Base-by-base conservation (phyloP, 2,113 vertebrate species). In the Tachuris rubrigastra region DNA sequence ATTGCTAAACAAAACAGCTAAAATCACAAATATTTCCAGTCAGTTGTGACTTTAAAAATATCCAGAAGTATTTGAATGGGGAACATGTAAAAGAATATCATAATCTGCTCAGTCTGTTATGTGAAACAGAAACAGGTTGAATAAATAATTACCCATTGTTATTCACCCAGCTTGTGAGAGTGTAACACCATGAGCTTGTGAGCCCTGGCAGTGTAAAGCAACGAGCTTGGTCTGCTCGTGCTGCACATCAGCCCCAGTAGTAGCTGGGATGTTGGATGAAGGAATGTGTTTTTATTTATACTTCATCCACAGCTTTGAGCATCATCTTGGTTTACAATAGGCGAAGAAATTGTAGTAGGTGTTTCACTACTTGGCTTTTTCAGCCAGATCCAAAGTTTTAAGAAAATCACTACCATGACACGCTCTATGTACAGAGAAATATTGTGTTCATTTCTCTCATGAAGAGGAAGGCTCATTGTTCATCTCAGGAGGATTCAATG, bases 221-320 rank as follows among this genome's bases (percentile, higher is more conserved):
- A 24, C 0, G 1, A 11, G 3, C 27, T 53, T n/a, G 67, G 28
- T 9, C 31, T 85, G 25, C 15, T 42, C 35, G 46, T 23, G 22
- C 8, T 55, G 46, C 22, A 30, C 50, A 44, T 56, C 85, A 91
- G 78, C 25, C 65, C 52, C 73, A 14, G 49, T 9, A 75, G 60
- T 3, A 66, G 78, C 73, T 95, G 76, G 35, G 89, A 53, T 76
- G 41, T 30, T 86, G 92, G 59, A 52, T 85, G 85, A 87, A 80
- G 81, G 7, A 68, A 46, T 68, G n/a, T 89, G 69, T 53, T 88
- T 96, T 96, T 95, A 72, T 97, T 96, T 93, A 23, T 78, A 30
- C 33, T 62, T 95, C 74, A 80, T 89, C 90, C 95, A 49, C 87
- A 91, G 41, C 78, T 95, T 85, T 89, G 90, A 94, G 31, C 53